Base-by-base conservation (phyloP, 2,797 vertebrate genomes). In the Acanthurus tractus region DNA sequence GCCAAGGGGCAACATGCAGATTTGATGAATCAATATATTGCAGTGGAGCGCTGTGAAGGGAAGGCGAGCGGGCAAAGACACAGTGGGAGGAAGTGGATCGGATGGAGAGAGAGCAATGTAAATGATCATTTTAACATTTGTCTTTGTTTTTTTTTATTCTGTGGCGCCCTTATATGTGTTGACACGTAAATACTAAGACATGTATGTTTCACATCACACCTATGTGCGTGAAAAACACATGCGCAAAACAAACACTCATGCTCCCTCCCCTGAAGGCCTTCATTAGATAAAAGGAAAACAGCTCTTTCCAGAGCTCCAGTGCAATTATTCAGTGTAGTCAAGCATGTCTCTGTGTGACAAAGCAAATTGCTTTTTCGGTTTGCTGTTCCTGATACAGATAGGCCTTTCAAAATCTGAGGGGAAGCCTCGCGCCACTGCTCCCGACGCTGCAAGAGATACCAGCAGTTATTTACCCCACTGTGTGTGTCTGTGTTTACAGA, bases 271-370 rank as follows among this genome's bases (percentile, higher is more conserved):
- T 90, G 81, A 90, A 94, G 90, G 91, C 88, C 88, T 94, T 94
- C 91, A 94, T 95, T 94, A 95, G 93, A 94, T 93, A 94, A 94
- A 93, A 94, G 90, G 88, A 93, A 95, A 93, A 93, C 88, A 86
- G 89, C 89, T 94, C 86, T 91, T 94, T 94, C 86, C 82, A 78
- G 83, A 88, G 83, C 92, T 93, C 92, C 94, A 91, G 88, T 88
- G 92, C 93, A 95, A 96, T 95, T 95, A 95, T 95, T 94, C 91
- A 93, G 93, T 83, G 92, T 93, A 94, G 92, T 93, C 93, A 93
- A 94, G 93, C 95, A 94, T 95, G 94, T 92, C 93, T 94, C 87
- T 94, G 93, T 95, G 94, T 95, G 94, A 95, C 94, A 94, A 95
- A 94, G 94, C 93, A 95, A 96, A 95, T 96, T 94, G 93, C 93